These are phyloP conservation scores for Terebella lapidaria DNA, from an alignment of 2,888 invertebrate species.

Conservation along the genomic window DNA sequence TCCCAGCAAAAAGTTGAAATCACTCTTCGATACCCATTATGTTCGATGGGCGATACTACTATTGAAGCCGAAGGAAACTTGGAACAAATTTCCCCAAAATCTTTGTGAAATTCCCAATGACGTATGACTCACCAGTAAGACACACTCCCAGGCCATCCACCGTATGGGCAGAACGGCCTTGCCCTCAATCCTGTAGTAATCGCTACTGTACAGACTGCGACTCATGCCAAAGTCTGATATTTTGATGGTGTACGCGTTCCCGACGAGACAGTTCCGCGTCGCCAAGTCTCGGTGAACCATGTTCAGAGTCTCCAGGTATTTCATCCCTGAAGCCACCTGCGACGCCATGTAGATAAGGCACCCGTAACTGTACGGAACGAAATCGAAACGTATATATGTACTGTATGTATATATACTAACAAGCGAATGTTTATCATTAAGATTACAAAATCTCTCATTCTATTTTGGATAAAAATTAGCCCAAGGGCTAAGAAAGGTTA, in stretches of 20 bases:
- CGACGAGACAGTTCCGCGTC: slow-evolving; percentile 80
- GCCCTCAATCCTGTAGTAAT: slow-evolving; percentile 80
- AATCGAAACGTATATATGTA: not conserved
- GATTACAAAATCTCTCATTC: not conserved
- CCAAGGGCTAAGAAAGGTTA: too few relatives aligned
- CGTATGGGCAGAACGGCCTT: slow-evolving; percentile 81
- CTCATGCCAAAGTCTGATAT: slow-evolving; percentile 54
- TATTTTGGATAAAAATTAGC: not conserved
- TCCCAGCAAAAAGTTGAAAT: too few relatives aligned
- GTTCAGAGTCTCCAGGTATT: slow-evolving; percentile 79
- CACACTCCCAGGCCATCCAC: slow-evolving; percentile 87
- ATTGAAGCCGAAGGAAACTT: too few relatives aligned
- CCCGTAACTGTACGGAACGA: slow-evolving; percentile 65
- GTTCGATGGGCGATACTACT: too few relatives aligned
- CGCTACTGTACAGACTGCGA: slow-evolving; percentile 56
- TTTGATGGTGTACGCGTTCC: slow-evolving; percentile 66
- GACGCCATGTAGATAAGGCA: slow-evolving; percentile 76
- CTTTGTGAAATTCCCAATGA: too few relatives aligned
- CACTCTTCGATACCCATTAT: too few relatives aligned
- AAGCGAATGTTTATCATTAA: too few relatives aligned
- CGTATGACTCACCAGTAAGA: slow-evolving; percentile 59
- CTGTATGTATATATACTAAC: too few relatives aligned
- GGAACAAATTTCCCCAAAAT: too few relatives aligned
- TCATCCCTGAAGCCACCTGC: slow-evolving; percentile 84
- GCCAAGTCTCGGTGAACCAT: slow-evolving; percentile 88